A percentile compares a stretch with the other conserved stretches of the same genome.
phyloP scores from a whole-genome alignment of 2,888 invertebrate genomes.

The Frankliniella fusca region DNA sequence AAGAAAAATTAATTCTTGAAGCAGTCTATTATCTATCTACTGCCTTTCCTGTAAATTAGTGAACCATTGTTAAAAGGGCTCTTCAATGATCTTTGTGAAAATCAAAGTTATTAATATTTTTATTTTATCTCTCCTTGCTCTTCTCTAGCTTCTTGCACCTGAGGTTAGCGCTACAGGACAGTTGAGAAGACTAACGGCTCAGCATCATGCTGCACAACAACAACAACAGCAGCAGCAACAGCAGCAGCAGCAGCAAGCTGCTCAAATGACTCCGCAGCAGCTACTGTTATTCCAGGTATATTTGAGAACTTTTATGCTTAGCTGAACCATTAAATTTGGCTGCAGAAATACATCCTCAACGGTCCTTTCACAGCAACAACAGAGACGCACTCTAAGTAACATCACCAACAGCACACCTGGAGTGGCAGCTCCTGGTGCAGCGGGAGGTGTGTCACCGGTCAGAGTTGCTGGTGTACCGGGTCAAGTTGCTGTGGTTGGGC shows the following conservation, averaged over 20 bases:
- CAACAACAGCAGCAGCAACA: constrained; percentile 44
- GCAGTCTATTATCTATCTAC: neutral
- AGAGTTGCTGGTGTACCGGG: neutral
- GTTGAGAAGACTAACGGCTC: constrained; percentile 74
- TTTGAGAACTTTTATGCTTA: neutral
- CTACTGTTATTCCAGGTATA: constrained; percentile 10
- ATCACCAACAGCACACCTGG: constrained; percentile 51
- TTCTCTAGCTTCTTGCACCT: neutral
- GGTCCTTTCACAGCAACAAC: constrained; percentile 37
- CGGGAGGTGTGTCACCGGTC: neutral
- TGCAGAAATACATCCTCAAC: neutral
- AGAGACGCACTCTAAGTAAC: constrained; percentile 52
- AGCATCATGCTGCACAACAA: constrained; percentile 63
- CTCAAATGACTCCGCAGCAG: constrained; percentile 24
- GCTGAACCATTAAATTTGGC: neutral
- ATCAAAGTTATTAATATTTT: no score
- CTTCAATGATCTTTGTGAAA: no score
- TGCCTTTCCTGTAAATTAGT: neutral
- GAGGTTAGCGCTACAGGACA: constrained; percentile 52
- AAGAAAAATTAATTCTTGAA: neutral
- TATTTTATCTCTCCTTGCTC: neutral
- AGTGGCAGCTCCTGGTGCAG: constrained; percentile 29
- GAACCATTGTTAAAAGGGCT: no score
- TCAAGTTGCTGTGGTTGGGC: neutral
- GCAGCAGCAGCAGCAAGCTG: constrained; percentile 35